Evolutionary conservation across 2,113 vertebrate species (phyloP), one percentile per base, ranked within the genome.

Genomic region (Gobiocypris rarus): DNA sequence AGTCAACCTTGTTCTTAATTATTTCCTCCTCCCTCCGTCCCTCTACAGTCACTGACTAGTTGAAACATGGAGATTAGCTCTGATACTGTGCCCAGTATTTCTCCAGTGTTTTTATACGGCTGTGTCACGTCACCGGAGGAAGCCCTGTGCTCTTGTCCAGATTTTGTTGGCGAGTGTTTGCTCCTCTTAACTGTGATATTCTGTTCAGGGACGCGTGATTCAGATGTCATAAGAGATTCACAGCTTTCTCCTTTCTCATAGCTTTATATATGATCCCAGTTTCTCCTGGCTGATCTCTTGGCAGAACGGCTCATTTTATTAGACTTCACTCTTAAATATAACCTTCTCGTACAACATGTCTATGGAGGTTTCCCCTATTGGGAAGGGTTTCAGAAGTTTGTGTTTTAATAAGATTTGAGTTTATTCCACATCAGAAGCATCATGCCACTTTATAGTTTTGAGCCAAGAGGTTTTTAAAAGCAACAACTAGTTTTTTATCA

Each of bases 251-350:
- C 59, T 61, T 54, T 78, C 56, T 43, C 56, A 61, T 28, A 80
- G 77, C 41, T 80, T 80, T 65, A 80, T 80, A 65, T 67, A 65
- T 80, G 59, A 80, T 80, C 59, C 41, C 43, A 34, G 77, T 48
- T 80, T 75, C 59, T 65, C 14, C 59, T 65, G 59, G 77, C 77
- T 48, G 77, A 45, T 80, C 17, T 80, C 19, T 65, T 65, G n/a
- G 41, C 24, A 50, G 77, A 80, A 50, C 43, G 31, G 41, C 77
- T 65, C 11, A 63, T 80, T 80, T 80, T 63, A 80, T 17, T 80
- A 80, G 77, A 80, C 43, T 80, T 80, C 9, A 28, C n/a, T 78
- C 56, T 78, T 59, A 24, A 61, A 78, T 61, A 61, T 61, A 78
- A 45, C 75, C 77, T 31, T 79, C 58, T 48, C 58, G 19, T 31